Percentiles rank a stretch among this genome's conserved stretches.
These are phyloP conservation scores for Ophonus ardosiacus DNA, from an alignment of 2,888 invertebrate species.

Conservation along the genomic window DNA sequence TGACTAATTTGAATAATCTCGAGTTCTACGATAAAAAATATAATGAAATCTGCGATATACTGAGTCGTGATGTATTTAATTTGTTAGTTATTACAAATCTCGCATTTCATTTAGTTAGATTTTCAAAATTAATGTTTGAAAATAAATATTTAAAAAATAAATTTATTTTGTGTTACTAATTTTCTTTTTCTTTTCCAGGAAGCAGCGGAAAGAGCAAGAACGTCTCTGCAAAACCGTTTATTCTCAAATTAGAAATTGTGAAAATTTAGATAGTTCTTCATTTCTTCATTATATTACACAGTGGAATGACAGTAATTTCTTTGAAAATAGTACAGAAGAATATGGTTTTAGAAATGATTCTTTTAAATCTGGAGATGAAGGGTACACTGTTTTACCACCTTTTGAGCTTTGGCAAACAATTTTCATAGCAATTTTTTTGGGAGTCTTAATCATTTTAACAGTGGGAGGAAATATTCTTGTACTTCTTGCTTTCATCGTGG, in stretches of 20 bases:
- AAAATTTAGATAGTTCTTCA: slow-evolving; percentile 75
- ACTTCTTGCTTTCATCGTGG: slow-evolving; percentile 95
- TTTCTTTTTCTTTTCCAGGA: slow-evolving; percentile 77
- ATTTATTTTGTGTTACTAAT: background rate
- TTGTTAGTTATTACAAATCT: too few relatives aligned
- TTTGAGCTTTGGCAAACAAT: slow-evolving; percentile 94
- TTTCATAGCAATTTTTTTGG: slow-evolving; percentile 91
- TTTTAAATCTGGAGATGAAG: slow-evolving; percentile 66
- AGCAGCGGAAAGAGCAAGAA: slow-evolving; percentile 85
- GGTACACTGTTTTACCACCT: slow-evolving; percentile 84
- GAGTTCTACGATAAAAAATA: too few relatives aligned
- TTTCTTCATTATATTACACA: slow-evolving; percentile 70
- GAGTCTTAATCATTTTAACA: slow-evolving; percentile 93
- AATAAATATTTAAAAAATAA: too few relatives aligned
- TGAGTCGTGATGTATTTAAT: too few relatives aligned
- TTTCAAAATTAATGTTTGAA: too few relatives aligned
- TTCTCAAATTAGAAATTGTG: slow-evolving; percentile 81
- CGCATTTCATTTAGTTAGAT: too few relatives aligned
- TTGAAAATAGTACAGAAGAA: slow-evolving; percentile 63
- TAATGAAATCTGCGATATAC: too few relatives aligned
- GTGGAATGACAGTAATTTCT: slow-evolving; percentile 66
- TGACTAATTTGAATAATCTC: too few relatives aligned
- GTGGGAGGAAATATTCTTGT: slow-evolving; percentile 97
- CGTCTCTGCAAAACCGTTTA: slow-evolving; percentile 84
- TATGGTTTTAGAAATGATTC: slow-evolving; percentile 64